phyloP scores from a whole-genome alignment of 2,888 invertebrate genomes.

The Hypercompe scribonia region DNA sequence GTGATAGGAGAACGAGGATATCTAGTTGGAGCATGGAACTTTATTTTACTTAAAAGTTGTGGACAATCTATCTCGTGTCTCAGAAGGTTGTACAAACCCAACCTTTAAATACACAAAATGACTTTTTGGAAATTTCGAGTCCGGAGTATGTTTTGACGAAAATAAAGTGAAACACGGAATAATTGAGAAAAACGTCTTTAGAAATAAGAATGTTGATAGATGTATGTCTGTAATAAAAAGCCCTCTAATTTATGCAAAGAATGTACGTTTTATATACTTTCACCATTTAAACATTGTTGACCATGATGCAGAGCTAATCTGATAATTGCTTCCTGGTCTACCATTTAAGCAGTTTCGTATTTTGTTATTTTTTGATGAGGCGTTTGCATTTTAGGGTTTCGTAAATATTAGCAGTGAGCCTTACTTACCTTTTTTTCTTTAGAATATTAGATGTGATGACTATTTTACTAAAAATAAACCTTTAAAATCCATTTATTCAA shows the following conservation, averaged over 20 bases:
- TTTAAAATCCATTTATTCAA: too few species aligned
- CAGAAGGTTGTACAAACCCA: too few species aligned
- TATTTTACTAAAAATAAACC: not conserved
- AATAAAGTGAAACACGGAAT: not conserved
- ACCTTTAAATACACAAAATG: too few species aligned
- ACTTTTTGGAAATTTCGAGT: too few species aligned
- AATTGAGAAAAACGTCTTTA: not conserved
- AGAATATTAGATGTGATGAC: not conserved
- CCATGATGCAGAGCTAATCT: not conserved
- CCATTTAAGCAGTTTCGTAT: not conserved
- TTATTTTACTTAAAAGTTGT: too few species aligned
- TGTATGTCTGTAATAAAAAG: not conserved
- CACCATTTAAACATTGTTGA: constrained; percentile 7
- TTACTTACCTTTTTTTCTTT: not conserved
- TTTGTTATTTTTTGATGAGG: not conserved
- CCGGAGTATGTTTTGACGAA: too few species aligned
- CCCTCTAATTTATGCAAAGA: constrained; percentile 11
- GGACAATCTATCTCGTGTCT: too few species aligned
- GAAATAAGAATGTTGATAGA: not conserved
- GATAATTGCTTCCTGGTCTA: not conserved
- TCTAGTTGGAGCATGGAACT: too few species aligned
- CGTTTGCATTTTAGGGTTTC: not conserved
- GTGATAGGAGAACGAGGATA: too few species aligned
- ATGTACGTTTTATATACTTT: constrained; percentile 11
- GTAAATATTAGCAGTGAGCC: not conserved